A percentile compares a stretch with the other conserved stretches of the same genome.
phyloP scores from a whole-genome alignment of 2,888 invertebrate species.

The Anticlea derivata region DNA sequence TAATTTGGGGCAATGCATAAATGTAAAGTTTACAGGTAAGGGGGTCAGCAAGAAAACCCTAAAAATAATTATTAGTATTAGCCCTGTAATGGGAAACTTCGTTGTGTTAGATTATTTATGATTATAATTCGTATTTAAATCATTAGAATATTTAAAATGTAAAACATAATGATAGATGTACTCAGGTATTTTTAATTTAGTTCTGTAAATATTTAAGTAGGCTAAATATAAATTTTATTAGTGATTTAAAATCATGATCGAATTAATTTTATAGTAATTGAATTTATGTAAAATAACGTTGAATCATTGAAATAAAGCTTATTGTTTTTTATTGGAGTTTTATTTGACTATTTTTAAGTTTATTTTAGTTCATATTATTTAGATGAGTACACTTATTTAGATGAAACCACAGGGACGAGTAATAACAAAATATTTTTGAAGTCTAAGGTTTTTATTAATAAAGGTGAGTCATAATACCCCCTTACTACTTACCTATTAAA shows the following conservation, averaged over 20 bases:
- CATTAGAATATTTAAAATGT: neutral
- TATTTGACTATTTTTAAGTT: neutral
- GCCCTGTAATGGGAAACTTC: neutral
- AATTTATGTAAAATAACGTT: conserved; percentile 49
- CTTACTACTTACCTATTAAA: too few relatives aligned
- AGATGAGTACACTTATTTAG: too few relatives aligned
- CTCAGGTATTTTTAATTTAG: neutral
- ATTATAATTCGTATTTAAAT: neutral
- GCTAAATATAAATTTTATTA: conserved; percentile 13
- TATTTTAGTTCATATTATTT: neutral
- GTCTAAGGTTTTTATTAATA: too few relatives aligned
- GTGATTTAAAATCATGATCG: conserved; percentile 19
- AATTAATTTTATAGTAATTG: conserved; percentile 33
- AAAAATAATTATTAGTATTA: too few relatives aligned
- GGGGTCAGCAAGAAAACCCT: too few relatives aligned
- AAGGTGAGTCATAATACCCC: too few relatives aligned
- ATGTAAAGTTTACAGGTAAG: too few relatives aligned
- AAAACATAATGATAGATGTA: too few relatives aligned
- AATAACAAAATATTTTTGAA: too few relatives aligned
- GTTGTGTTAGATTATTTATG: neutral
- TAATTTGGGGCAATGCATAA: too few relatives aligned
- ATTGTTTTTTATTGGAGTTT: conserved; percentile 41
- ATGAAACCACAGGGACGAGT: too few relatives aligned
- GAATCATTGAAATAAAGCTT: conserved; percentile 51
- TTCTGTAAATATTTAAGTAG: conserved; percentile 11